Percentiles rank a stretch among this genome's conserved stretches.
These are phyloP conservation scores for Anguilla marmorata DNA, from an alignment of 2,797 vertebrate species.

Conservation along the genomic window DNA sequence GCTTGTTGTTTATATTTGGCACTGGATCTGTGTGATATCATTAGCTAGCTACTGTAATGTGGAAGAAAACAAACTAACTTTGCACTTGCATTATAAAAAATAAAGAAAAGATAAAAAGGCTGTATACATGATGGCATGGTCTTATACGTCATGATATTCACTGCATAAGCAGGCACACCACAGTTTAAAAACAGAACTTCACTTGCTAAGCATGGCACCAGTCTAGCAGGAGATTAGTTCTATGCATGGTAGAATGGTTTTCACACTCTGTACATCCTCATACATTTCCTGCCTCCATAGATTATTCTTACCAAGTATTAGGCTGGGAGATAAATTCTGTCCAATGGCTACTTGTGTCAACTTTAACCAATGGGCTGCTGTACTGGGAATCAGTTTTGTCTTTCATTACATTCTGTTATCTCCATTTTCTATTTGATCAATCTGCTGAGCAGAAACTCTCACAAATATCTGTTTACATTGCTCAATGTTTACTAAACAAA, in stretches of 20 bases:
- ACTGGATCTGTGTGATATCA: no score
- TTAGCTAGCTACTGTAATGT: no score
- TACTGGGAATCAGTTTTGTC: no score
- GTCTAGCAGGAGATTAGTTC: not conserved
- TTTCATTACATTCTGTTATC: not conserved
- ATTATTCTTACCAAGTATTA: not conserved
- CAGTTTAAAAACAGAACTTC: no score
- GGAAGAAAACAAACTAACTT: no score
- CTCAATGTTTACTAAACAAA: not conserved
- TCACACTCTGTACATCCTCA: not conserved
- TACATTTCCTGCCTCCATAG: not conserved
- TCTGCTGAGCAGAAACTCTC: not conserved
- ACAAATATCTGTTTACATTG: constrained; percentile 1
- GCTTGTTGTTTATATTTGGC: not conserved
- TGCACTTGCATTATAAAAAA: no score
- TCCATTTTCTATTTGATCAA: not conserved
- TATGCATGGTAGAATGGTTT: not conserved
- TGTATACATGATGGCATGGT: no score
- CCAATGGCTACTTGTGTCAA: not conserved
- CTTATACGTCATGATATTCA: no score
- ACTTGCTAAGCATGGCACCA: not conserved
- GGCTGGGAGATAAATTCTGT: not conserved
- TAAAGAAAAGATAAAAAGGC: no score
- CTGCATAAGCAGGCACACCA: not conserved
- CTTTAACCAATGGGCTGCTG: not conserved